Evolutionary conservation across 2,113 vertebrate genomes (phyloP), one percentile per base, ranked within the genome.

Genomic region (Pleuronectes platessa): DNA sequence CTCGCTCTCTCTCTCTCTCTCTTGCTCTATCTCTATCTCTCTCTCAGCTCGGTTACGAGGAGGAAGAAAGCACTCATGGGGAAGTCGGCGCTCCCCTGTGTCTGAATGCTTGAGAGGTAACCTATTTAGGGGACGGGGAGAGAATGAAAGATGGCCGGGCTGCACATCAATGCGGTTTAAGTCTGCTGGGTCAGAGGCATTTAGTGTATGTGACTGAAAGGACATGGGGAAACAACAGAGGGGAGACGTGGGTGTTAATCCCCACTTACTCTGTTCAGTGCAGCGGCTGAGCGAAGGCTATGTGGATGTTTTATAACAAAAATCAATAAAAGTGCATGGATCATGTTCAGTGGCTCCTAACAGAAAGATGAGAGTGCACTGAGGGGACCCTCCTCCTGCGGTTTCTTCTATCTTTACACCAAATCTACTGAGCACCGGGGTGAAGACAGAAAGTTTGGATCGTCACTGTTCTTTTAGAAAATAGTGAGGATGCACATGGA

Each of bases 41-140:
- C 47, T 63, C 54, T 79, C 67, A 63, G 87, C 65, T 71, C 79
- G 70, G 70, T 81, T 77, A 42, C 20, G 45, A 55, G 45, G 55
- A 77, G 55, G 55, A 75, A 75, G 45, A 61, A 84, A 84, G 82
- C 82, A 89, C 86, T 90, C 86, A 56, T 74, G 90, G 86, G 82
- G 79, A 69, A 80, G 71, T 74, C 69, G 55, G 74, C 26, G 64
- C 58, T 89, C 90, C 87, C 86, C 61, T 64, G 88, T 79, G 88
- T 77, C 47, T 78, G 79, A 76, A 67, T 82, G 83, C 83, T 78
- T 85, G 76, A 86, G 79, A 86, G 72, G 79, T 88, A 93, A 89
- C 92, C 89, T 87, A 91, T 86, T 91, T 90, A 91, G 62, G 47
- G 35, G 86, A 72, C 53, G 59, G 68, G 59, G 71, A 62, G 71